Percentiles rank a stretch among this genome's conserved stretches.
Evolutionary conservation across 2,888 invertebrate genomes (phyloP).

Genomic region (Neelides folsomi): DNA sequence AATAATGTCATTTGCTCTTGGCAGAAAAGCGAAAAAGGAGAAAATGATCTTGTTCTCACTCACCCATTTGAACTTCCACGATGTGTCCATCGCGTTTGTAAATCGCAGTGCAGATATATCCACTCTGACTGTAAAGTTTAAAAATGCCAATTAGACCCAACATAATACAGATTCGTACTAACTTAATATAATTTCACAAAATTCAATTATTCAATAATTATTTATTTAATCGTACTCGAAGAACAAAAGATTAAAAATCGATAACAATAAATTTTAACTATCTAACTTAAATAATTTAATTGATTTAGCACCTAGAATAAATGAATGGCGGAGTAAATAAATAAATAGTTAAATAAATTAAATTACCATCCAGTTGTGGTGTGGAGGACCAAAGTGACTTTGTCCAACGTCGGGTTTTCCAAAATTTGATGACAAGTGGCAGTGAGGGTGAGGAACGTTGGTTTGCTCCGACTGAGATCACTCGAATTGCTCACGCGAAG

Average conservation of each 20-base stretch:
- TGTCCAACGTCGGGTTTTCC: conserved; percentile 38
- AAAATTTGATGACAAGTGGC: conserved; percentile 29
- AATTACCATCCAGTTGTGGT: conserved; percentile 61
- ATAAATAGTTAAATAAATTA: no score
- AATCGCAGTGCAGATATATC: conserved; percentile 78
- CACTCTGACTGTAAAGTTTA: conserved; percentile 51
- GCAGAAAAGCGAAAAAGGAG: not conserved
- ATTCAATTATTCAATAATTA: not conserved
- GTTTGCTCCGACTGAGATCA: conserved; percentile 21
- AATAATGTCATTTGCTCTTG: no score
- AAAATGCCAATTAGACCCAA: not conserved
- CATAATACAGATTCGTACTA: not conserved
- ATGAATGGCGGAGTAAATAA: no score
- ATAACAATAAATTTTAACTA: no score
- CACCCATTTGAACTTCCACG: conserved; percentile 69
- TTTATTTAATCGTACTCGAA: no score
- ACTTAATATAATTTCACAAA: not conserved
- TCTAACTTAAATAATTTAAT: no score
- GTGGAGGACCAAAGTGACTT: conserved; percentile 50
- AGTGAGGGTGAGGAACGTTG: conserved; percentile 24
- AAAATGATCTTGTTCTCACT: conserved; percentile 14
- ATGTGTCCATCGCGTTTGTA: conserved; percentile 74
- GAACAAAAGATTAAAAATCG: no score
- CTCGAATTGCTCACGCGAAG: conserved; percentile 29
- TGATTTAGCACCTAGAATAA: no score